Conservation (phyloP, 2,888 invertebrate species). For the Melikaiella ostensackeni region DNA sequence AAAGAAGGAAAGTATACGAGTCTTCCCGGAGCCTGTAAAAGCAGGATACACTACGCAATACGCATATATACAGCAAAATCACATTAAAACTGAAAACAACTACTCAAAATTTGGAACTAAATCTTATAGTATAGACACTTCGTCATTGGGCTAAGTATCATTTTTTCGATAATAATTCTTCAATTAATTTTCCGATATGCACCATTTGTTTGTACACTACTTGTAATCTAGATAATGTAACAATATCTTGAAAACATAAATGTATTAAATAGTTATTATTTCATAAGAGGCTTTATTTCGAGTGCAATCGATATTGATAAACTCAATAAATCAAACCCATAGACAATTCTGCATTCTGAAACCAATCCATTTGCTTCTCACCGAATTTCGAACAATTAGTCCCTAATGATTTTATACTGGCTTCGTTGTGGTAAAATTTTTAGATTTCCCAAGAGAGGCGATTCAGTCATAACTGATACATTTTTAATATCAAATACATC, state of each 20-base stretch:
- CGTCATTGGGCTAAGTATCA: too few species aligned
- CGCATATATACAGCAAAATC: too few species aligned
- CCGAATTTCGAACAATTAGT: constrained; percentile 17
- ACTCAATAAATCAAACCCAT: neutral
- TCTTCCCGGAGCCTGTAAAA: too few species aligned
- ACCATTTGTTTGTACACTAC: too few species aligned
- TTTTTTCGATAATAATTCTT: too few species aligned
- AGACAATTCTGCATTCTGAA: neutral
- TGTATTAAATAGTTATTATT: neutral
- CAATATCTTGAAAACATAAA: neutral
- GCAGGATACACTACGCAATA: too few species aligned
- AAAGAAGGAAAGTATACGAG: too few species aligned
- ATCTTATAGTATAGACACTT: too few species aligned
- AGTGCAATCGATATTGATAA: neutral
- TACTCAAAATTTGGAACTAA: too few species aligned
- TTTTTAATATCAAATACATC: neutral
- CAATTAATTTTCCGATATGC: too few species aligned
- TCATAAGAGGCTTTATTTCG: neutral
- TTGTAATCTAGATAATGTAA: too few species aligned
- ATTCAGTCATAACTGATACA: constrained; percentile 19
- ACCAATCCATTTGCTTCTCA: neutral
- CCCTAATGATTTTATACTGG: constrained; percentile 10
- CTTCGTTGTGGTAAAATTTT: constrained; percentile 11
- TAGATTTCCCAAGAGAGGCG: constrained; percentile 23
- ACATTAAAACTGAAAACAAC: too few species aligned